phyloP scores from a whole-genome alignment of 2,888 invertebrate genomes.

The Lomographa bimaculata region DNA sequence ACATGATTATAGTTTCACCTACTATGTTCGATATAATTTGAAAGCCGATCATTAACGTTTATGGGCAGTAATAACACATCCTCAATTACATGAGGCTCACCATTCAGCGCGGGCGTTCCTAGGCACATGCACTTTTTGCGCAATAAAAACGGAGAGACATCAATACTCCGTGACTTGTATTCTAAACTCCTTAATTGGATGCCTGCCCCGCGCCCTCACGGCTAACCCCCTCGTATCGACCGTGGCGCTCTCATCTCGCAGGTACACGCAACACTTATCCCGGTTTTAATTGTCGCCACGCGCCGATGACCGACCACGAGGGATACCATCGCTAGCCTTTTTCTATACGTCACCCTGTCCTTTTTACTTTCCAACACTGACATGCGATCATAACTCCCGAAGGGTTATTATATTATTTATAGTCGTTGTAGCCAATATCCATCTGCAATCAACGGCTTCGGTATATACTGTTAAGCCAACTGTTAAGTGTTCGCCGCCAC shows the following conservation, averaged over 20 bases:
- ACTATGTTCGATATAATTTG: constrained; percentile 8
- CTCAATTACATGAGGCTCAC: constrained; percentile 35
- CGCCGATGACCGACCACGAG: constrained; percentile 69
- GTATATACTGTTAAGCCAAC: constrained; percentile 27
- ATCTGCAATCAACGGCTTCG: no score
- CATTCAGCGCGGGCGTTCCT: constrained; percentile 31
- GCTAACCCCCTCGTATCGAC: constrained; percentile 70
- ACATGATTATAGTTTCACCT: constrained; percentile 5
- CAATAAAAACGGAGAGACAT: constrained; percentile 62
- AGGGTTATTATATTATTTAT: no score
- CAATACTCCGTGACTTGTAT: constrained; percentile 74
- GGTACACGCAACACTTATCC: constrained; percentile 82
- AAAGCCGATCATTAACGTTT: constrained; percentile 16
- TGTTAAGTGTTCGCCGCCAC: constrained; percentile 41
- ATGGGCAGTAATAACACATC: constrained; percentile 32
- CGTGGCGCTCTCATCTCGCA: constrained; percentile 79
- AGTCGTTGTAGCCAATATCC: no score
- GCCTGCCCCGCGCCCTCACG: constrained; percentile 49
- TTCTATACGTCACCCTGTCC: no score
- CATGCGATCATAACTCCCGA: no score
- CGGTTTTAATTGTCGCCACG: constrained; percentile 82
- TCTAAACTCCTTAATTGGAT: constrained; percentile 78
- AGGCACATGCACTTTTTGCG: constrained; percentile 38
- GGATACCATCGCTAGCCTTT: constrained; percentile 8
- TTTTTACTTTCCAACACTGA: no score